These are phyloP conservation scores for Drosophila paracracens DNA, from an alignment of 2,888 invertebrate genomes.

Conservation along the genomic window DNA sequence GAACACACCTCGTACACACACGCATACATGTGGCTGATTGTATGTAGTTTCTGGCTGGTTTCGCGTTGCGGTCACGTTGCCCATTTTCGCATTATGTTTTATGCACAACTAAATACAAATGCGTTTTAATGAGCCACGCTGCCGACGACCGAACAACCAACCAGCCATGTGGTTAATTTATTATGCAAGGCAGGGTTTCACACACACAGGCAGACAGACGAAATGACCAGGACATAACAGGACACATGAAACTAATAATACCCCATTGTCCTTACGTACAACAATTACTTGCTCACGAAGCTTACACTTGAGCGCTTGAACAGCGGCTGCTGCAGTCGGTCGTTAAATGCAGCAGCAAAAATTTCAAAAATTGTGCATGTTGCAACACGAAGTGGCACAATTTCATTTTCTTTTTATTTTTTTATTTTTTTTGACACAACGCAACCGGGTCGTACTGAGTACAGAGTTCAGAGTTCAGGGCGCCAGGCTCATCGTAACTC, in stretches of 20 bases:
- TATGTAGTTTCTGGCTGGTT: conserved; percentile 28
- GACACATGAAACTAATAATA: conserved; percentile 62
- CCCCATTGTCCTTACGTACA: conserved; percentile 67
- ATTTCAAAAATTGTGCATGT: conserved; percentile 31
- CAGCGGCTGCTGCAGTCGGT: conserved; percentile 26
- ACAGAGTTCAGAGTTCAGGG: not conserved
- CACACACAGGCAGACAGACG: conserved; percentile 22
- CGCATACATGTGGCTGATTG: conserved; percentile 31
- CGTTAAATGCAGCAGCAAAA: conserved; percentile 66
- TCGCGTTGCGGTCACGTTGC: conserved; percentile 66
- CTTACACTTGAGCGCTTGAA: conserved; percentile 19
- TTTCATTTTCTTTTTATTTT: conserved; percentile 17
- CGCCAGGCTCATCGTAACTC: conserved; percentile 10
- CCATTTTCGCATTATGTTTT: conserved; percentile 77
- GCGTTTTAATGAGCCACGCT: conserved; percentile 72
- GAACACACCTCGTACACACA: too few relatives aligned
- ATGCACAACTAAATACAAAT: conserved; percentile 81
- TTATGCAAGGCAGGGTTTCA: conserved; percentile 70
- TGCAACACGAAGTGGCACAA: conserved; percentile 55
- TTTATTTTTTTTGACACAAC: not conserved
- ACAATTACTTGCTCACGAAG: conserved; percentile 71
- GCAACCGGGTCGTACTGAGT: not conserved
- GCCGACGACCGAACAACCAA: conserved; percentile 14
- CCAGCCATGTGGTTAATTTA: conserved; percentile 75
- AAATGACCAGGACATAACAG: conserved; percentile 11